Percentiles rank a stretch among this genome's conserved stretches.
These are phyloP conservation scores for Lycocerus yunnanus DNA, from an alignment of 2,888 invertebrate genomes.

Conservation along the genomic window DNA sequence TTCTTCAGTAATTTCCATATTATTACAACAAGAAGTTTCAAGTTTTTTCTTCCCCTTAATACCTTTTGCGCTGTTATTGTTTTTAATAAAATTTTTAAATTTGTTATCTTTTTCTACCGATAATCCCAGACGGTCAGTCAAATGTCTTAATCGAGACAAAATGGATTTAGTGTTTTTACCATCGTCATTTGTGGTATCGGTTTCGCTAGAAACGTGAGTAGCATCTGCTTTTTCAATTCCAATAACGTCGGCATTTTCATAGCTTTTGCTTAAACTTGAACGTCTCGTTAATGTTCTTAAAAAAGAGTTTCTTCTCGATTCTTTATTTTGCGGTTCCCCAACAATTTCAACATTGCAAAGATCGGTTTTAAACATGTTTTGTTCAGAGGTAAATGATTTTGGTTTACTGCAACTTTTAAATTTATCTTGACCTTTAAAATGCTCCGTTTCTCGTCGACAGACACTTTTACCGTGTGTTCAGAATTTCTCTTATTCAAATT, in stretches of 20 bases:
- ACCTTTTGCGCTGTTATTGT: slow-evolving; percentile 37
- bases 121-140: slow-evolving; percentile 60
- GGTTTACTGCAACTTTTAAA: slow-evolving; percentile 38
- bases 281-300: slow-evolving; percentile 31
- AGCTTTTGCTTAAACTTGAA: slow-evolving; percentile 28
- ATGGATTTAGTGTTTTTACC: slow-evolving; percentile 53
- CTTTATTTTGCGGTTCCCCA: slow-evolving; percentile 23
- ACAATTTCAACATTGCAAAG: slow-evolving; percentile 9
- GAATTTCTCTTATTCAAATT: slow-evolving; percentile 52
- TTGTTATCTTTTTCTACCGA: slow-evolving; percentile 56
- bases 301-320: slow-evolving; percentile 29
- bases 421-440: slow-evolving; percentile 50
- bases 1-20: slow-evolving; percentile 44
- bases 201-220: slow-evolving; percentile 22
- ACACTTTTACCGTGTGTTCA: slow-evolving; percentile 49
- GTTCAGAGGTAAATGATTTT: slow-evolving; percentile 5
- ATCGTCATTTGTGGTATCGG: slow-evolving; percentile 24
- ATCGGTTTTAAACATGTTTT: slow-evolving; percentile 4
- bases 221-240: slow-evolving; percentile 15
- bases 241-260: slow-evolving; percentile 15
- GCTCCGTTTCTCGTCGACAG: slow-evolving; percentile 49
- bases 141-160: slow-evolving; percentile 58
- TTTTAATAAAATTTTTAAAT: slow-evolving; percentile 40
- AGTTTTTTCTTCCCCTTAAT: slow-evolving; percentile 39
- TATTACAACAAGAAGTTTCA: slow-evolving; percentile 46